phyloP scores from a whole-genome alignment of 1,140 invertebrate genomes.

The Melipona quadrifasciata region DNA sequence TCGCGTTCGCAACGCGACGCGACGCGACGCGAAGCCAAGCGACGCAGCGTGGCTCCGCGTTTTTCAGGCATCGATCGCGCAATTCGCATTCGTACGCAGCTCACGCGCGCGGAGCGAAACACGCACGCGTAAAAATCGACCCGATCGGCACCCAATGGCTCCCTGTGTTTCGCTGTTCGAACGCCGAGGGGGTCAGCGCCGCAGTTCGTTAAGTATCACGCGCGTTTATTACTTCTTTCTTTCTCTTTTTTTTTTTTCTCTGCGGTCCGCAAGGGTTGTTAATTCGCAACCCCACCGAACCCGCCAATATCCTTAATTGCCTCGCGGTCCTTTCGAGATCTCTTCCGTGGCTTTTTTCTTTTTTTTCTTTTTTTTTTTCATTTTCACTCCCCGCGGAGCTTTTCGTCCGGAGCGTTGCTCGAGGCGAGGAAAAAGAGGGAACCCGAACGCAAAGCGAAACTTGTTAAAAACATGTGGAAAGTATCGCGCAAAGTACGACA shows the following conservation, averaged over 20 bases:
- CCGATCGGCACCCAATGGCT: constrained; percentile 36
- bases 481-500: neutral
- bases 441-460: neutral
- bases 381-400: neutral
- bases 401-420: neutral
- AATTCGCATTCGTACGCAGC: constrained; percentile 47
- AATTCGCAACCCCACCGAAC: constrained; percentile 1
- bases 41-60: constrained; percentile 49
- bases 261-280: constrained; percentile 1
- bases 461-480: neutral
- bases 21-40: neutral
- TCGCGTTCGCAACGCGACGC: neutral
- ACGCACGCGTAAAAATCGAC: constrained; percentile 64
- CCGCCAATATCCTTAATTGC: constrained; percentile 34
- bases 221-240: constrained; percentile 16
- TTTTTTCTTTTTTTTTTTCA: neutral
- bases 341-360: neutral
- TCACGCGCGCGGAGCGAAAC: constrained; percentile 71
- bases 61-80: constrained; percentile 73
- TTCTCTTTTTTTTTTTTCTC: neutral
- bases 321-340: neutral
- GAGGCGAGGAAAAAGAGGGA: neutral
- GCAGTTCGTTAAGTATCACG: constrained; percentile 51
- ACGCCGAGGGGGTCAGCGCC: constrained; percentile 25
- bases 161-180: constrained; percentile 20